A percentile compares a stretch with the other conserved stretches of the same genome.
Evolutionary conservation across 2,888 invertebrate species (phyloP).

Genomic region (Heteropelma amictum): DNA sequence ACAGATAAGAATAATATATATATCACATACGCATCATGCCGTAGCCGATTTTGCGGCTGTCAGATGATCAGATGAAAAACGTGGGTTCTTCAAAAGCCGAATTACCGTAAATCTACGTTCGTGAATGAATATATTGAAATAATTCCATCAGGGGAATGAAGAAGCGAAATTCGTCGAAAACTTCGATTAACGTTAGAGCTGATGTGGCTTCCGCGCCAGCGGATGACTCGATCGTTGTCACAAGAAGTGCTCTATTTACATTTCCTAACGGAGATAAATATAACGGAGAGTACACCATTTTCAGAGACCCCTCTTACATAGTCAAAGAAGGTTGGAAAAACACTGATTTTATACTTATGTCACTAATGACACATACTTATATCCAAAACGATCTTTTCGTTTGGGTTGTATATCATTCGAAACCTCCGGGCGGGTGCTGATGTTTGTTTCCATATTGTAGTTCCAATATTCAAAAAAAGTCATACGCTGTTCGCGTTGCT

Average conservation of each 20-base stretch:
- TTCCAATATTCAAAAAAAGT: background rate
- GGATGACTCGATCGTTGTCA: conserved; percentile 62
- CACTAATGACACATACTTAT: background rate
- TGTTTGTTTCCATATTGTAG: background rate
- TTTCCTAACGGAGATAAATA: conserved; percentile 82
- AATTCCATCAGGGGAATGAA: conserved; percentile 16
- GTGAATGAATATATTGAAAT: too few relatives aligned
- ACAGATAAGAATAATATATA: too few relatives aligned
- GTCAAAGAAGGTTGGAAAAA: conserved; percentile 77
- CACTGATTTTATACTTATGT: background rate
- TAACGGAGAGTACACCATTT: conserved; percentile 80
- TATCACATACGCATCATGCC: too few relatives aligned
- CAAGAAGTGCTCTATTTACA: conserved; percentile 77
- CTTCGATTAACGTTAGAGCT: too few relatives aligned
- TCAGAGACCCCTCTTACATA: conserved; percentile 77
- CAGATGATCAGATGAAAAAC: too few relatives aligned
- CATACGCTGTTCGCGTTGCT: background rate
- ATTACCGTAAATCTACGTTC: too few relatives aligned
- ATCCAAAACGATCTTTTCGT: too few relatives aligned
- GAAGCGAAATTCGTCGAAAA: conserved; percentile 32
- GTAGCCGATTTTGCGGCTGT: too few relatives aligned
- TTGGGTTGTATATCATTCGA: too few relatives aligned
- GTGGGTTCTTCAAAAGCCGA: too few relatives aligned
- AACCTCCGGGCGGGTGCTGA: too few relatives aligned
- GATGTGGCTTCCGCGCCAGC: background rate